A percentile compares a stretch with the other conserved stretches of the same genome.
Evolutionary conservation across 35 echinoderm and acorn worm genomes (phyloP).

Genomic region (Holothuria glaberrima): DNA sequence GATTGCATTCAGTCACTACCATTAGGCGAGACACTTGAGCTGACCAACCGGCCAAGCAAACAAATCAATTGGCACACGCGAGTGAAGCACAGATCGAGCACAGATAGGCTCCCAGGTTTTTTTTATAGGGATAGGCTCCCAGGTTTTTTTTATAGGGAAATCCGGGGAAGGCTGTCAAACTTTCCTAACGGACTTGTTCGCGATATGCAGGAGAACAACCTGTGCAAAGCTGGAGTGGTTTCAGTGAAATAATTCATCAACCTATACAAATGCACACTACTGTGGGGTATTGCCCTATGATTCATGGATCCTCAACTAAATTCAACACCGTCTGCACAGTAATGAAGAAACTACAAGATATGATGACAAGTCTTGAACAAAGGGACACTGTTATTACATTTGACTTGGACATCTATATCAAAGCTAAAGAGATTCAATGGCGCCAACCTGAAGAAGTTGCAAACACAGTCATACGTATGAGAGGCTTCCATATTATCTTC

Average conservation of each 20-base stretch:
- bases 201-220: neutral
- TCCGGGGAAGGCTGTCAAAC: no score
- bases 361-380: no score
- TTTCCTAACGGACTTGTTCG: no score
- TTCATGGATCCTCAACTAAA: slow-evolving; percentile 47
- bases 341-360: slow-evolving; percentile 33
- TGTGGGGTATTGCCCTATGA: slow-evolving; percentile 47
- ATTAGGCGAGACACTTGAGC: no score
- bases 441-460: slow-evolving; percentile 22
- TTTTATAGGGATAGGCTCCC: no score
- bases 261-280: neutral
- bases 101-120: no score
- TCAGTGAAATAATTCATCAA: slow-evolving; percentile 33
- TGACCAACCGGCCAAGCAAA: no score
- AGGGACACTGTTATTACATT: slow-evolving; percentile 44
- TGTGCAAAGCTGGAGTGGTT: slow-evolving; percentile 19
- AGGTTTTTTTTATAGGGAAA: no score
- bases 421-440: neutral
- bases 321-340: slow-evolving; percentile 45
- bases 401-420: slow-evolving; percentile 35
- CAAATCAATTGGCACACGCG: no score
- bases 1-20: no score
- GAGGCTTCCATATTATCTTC: slow-evolving; percentile 30
- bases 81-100: no score
- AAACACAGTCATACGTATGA: slow-evolving; percentile 25